Evolutionary conservation across 2,888 invertebrate genomes (phyloP), one percentile per base, ranked within the genome.

Genomic region (Cataglyphis albicans): DNA sequence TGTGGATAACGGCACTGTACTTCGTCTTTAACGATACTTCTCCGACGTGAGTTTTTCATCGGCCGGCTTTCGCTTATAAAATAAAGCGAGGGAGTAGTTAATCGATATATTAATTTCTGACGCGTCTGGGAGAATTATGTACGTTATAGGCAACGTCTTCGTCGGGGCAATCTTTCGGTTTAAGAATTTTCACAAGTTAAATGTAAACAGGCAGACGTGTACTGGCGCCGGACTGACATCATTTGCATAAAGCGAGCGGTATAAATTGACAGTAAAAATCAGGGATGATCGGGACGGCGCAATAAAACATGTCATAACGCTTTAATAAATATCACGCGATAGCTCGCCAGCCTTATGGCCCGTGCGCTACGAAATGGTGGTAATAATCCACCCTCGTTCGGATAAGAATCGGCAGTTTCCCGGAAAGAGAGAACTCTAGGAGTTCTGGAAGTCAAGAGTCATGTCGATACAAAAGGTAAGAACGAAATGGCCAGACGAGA

Each of bases 321-420:
- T 87, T 86, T 90, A 90, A 90, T 90, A 89, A 87, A 90, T 73
- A 87, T 81, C 89, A 84, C 67, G 81, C 83, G 89, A 89, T 88
- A 89, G 59, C 68, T 59, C 74, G 38, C n/a, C 59, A 29, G 82
- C 78, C 67, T 89, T 90, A 88, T 61, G 64, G 57, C 32, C 41
- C 48, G 44, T 65, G 70, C 67, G 57, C 70, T 64, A 59, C 25
- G 81, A 64, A 90, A 88, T 59, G 81, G 38, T 38, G 64, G 88
- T 75, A 87, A 90, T 88, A 90, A 88, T 90, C 87, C 82, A 82
- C 63, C 68, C 70, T 48, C 64, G 63, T 65, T 67, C 41, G 70
- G 88, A 89, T 89, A 89, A 89, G 81, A 67, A 90, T 90, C 89
- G 83, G 29, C 12, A 41, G 59, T 75, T 86, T 74, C 81, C n/a